These are phyloP conservation scores for Crotophaga sulcirostris DNA, from an alignment of 2,113 vertebrate genomes.

Conservation along the genomic window DNA sequence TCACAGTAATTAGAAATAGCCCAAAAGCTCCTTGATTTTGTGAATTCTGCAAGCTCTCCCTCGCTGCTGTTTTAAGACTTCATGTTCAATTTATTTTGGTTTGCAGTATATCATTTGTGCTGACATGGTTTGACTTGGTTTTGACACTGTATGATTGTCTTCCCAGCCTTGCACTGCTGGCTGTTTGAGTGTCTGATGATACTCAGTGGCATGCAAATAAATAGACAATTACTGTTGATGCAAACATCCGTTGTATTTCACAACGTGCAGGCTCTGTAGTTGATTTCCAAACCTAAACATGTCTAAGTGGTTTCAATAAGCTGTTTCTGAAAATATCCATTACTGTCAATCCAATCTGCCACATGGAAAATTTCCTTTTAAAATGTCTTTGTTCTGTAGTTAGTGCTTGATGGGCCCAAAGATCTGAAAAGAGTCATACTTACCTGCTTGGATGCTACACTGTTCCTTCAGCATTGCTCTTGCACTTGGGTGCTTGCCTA, in stretches of 20 bases:
- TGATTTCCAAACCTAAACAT: slow-evolving; percentile 37
- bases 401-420: background rate
- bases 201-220: slow-evolving; percentile 45
- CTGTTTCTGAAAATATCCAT: slow-evolving; percentile 21
- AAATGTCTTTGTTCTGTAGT: background rate
- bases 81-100: slow-evolving; percentile 3
- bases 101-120: slow-evolving; percentile 27
- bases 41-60: background rate
- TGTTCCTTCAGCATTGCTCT: background rate
- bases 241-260: slow-evolving; percentile 31
- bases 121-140: slow-evolving; percentile 19
- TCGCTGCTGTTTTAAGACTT: background rate
- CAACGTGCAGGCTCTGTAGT: background rate
- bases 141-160: slow-evolving; percentile 22
- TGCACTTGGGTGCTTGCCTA: background rate
- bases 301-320: background rate
- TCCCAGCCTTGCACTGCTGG: background rate
- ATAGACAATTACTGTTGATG: slow-evolving; percentile 36
- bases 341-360: background rate
- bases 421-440: background rate
- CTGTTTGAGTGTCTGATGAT: slow-evolving; percentile 16
- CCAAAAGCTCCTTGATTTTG: background rate
- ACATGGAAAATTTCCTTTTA: background rate
- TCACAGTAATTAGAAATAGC: background rate
- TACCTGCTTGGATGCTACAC: background rate